phyloP scores from a whole-genome alignment of 2,797 vertebrate species.

The Peromyscus aztecus region DNA sequence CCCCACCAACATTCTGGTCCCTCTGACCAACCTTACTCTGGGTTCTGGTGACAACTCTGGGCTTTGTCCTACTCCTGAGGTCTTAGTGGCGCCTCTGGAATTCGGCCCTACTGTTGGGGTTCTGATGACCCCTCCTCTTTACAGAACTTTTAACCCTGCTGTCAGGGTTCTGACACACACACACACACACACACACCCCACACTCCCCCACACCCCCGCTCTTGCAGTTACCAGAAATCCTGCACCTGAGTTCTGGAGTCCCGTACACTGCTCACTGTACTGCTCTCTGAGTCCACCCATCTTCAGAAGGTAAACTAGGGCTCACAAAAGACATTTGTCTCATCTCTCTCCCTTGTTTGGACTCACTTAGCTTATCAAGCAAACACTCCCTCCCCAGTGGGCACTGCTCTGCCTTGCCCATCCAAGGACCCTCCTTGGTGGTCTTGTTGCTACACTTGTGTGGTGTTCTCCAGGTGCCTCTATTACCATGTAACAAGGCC shows the following conservation, averaged over 20 bases:
- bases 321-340: not conserved
- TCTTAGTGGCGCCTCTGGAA: not conserved
- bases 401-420: not conserved
- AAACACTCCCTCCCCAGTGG: not conserved
- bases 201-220: no score
- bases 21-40: not conserved
- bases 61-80: not conserved
- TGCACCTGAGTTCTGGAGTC: not conserved
- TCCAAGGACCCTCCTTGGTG: not conserved
- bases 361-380: not conserved
- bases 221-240: not conserved
- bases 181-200: no score
- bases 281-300: not conserved
- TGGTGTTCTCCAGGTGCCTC: not conserved
- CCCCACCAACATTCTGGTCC: no score
- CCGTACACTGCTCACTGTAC: not conserved
- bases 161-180: not conserved
- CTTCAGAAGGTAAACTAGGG: not conserved
- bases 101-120: not conserved
- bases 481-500: not conserved
- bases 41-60: not conserved
- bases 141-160: not conserved
- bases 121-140: not conserved
- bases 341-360: not conserved
- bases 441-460: not conserved